Evolutionary conservation across 2,888 invertebrate genomes (phyloP), one percentile per base, ranked within the genome.

Genomic region (Balanococcus diminutus): DNA sequence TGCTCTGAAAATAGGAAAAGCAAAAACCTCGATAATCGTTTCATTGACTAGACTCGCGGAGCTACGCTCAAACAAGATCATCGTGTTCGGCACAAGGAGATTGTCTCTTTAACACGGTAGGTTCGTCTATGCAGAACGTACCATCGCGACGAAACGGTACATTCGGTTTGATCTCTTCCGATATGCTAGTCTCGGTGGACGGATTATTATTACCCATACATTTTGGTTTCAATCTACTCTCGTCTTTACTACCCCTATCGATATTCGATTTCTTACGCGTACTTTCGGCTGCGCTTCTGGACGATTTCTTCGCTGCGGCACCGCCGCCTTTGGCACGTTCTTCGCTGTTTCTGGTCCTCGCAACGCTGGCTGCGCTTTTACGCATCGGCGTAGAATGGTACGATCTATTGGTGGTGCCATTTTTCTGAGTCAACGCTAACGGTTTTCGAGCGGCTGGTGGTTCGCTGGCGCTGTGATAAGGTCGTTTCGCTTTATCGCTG

Each of bases 91-190:
- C n/a, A 32, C 46, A 42, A 16, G 85, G 51, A 16, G 75, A 79
- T 8, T 85, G 79, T 51, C 75, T 85, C 31, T 85, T 75, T 32
- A 85, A 51, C 28, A 93, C 91, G 25, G 93, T 94, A 0, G 94
- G 94, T 89, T 94, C 94, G 88, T 95, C 95, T 89, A 94, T 94
- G 22, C 94, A 90, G 89, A 95, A 95, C 0, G 95, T 95, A 22
- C 93, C 94, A 28, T 85, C 85, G 3, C 85, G 75, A 28, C 85
- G 42, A 19, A 85, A 85, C 19, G 85, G 85, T 31, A 85, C 36
- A 51, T 85, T 75, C n/a, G 85, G 85, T 51, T 51, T 85, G 8
- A 79, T 51, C 19, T 85, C 85, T 28, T 85, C 85, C 28, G 85
- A 85, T 22, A 46, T 19, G 51, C 85, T 85, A 19, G 42, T 85